These are phyloP conservation scores for Onychostoma macrolepis DNA, from an alignment of 2,113 vertebrate species.

Conservation along the genomic window DNA sequence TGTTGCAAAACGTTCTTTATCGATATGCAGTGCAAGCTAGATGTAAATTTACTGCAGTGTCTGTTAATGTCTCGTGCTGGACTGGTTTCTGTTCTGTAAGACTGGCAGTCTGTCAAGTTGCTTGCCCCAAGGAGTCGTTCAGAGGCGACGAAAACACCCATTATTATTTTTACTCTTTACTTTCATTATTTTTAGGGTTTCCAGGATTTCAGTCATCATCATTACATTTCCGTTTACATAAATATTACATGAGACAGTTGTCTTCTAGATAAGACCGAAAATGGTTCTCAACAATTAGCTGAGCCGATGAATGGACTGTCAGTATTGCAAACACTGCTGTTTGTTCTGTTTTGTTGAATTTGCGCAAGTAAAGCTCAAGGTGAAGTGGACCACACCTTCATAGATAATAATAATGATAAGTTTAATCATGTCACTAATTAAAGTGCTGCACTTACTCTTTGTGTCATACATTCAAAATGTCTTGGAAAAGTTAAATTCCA, in stretches of 20 bases:
- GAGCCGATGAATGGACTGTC: neutral
- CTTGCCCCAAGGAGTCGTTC: neutral
- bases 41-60: neutral
- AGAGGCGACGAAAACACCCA: neutral
- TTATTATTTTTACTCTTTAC: neutral
- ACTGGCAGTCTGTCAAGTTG: neutral
- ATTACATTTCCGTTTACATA: neutral
- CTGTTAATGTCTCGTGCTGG: neutral
- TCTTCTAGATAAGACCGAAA: neutral
- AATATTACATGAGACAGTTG: neutral
- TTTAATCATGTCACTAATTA: neutral
- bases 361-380: constrained; percentile 4
- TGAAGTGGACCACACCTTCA: neutral
- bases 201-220: neutral
- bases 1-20: neutral
- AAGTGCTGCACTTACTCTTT: neutral
- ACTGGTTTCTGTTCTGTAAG: neutral
- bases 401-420: neutral
- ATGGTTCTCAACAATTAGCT: neutral
- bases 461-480: neutral
- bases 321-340: neutral
- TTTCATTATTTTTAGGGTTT: neutral
- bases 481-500: neutral
- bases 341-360: neutral
- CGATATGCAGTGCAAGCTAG: neutral